Base-by-base conservation (phyloP, 2,113 vertebrate genomes). In the Ariopsis seemanni region DNA sequence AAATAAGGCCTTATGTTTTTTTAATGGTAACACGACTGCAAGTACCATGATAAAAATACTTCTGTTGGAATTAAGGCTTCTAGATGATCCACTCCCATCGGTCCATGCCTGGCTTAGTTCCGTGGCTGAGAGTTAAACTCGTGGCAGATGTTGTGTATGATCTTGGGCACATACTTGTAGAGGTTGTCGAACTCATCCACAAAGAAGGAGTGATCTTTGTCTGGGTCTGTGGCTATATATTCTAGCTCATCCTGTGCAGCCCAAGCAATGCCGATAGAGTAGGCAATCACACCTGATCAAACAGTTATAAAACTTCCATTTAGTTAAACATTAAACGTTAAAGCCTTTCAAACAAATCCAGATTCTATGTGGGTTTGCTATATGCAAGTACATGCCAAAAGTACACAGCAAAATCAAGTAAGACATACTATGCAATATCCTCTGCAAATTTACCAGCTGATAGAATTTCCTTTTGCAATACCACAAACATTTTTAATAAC, bases 81-180 rank as follows among this genome's bases (percentile, higher is more conserved):
- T 14, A 22, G 48, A 55, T 86, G 85, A 67, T 50, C 17, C 14
- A 52, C n/a, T 20, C 65, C 84, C 77, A 84, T 55, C 34, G 25
- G 74, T 27, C 82, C 57, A 69, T 71, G 75, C 52, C 63, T 80
- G 77, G 80, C 80, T 98, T 94, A 99, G 94, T 99, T 99, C 90
- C 97, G 95, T 77, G 99, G 99, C 93, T 97, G 98, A 11, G 97
- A 97, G 92, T 99, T 99, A 93, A 99, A 99, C 91, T 99, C 99
- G 88, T 96, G 96, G 92, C 99, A 99, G 93, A 99, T 99, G 93
- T 98, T 99, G 95, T 96, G 93, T 90, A 98, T 96, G 91, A 99
- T 97, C 90, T 94, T 97, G 82, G 97, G 92, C 27, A 99, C 97
- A 1, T 94, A 95, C 87, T 92, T 95, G 93, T 98, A 96, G 79